Evolutionary conservation across 2,797 vertebrate species (phyloP).

Genomic region (Arnoldichthys spilopterus): DNA sequence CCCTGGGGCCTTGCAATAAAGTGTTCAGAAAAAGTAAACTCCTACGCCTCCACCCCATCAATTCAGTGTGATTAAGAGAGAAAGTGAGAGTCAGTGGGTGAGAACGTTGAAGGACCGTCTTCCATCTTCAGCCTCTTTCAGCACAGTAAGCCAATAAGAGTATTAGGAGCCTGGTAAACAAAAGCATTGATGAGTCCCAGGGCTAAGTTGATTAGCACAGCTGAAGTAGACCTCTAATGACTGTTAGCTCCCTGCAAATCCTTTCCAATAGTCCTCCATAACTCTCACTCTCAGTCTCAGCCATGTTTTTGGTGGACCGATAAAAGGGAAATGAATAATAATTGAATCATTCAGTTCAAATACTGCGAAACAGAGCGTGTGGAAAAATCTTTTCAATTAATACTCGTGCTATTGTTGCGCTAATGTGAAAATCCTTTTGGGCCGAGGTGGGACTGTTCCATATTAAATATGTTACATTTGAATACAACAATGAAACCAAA

Average conservation of each 20-base stretch:
- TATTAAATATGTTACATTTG: not conserved
- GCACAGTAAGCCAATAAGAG: constrained; percentile 49
- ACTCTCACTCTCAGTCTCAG: constrained; percentile 55
- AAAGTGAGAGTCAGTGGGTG: constrained; percentile 19
- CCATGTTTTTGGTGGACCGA: not conserved
- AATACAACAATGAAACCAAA: not conserved
- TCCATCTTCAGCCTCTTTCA: constrained; percentile 26
- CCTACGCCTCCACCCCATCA: constrained; percentile 6
- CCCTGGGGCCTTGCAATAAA: constrained; percentile 16
- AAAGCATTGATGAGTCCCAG: constrained; percentile 63
- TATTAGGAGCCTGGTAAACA: constrained; percentile 60
- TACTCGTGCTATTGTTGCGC: constrained; percentile 23
- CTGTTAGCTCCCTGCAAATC: constrained; percentile 72
- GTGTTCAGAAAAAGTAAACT: not conserved
- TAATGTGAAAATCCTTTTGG: constrained; percentile 25
- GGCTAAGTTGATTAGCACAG: constrained; percentile 65
- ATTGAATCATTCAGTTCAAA: constrained; percentile 29
- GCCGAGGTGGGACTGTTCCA: constrained; percentile 22
- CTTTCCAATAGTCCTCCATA: constrained; percentile 65
- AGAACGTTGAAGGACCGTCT: constrained; percentile 19
- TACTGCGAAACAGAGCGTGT: not conserved
- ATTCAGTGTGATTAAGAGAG: constrained; percentile 31
- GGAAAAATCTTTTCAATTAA: constrained; percentile 16
- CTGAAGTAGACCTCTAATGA: constrained; percentile 73
- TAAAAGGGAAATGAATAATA: constrained; percentile 23